Conservation (phyloP, 2,797 vertebrate genomes). For the Aldrovandia affinis region DNA sequence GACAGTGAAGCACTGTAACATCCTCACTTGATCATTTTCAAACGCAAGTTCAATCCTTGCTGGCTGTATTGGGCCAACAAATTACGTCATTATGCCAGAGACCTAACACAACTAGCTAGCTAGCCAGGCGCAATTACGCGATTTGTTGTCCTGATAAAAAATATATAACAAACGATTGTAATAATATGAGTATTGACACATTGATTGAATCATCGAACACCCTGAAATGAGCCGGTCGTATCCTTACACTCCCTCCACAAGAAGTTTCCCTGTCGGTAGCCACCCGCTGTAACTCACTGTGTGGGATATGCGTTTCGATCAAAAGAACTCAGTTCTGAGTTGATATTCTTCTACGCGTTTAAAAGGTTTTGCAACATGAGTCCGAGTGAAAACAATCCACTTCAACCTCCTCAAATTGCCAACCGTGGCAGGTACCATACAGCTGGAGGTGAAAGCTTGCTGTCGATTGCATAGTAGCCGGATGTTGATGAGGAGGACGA, state of each 20-base stretch:
- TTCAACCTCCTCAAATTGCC: neutral
- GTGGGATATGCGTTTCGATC: neutral
- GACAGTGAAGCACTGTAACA: too few species aligned
- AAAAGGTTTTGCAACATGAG: neutral
- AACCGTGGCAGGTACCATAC: neutral
- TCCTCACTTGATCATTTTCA: neutral
- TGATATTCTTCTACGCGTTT: neutral
- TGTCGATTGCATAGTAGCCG: neutral
- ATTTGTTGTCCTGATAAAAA: neutral
- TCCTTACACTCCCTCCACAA: neutral
- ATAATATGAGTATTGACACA: neutral
- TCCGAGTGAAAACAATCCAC: too few species aligned
- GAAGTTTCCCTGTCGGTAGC: neutral
- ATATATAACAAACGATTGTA: neutral
- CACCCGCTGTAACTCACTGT: neutral
- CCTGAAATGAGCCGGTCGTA: neutral
- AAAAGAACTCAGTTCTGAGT: neutral
- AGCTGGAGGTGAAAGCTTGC: neutral
- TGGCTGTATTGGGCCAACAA: neutral
- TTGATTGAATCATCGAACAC: neutral
- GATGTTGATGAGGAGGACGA: too few species aligned
- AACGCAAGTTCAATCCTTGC: neutral
- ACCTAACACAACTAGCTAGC: neutral
- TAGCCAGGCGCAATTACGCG: neutral
- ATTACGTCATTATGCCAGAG: neutral